Evolutionary conservation across 2,113 vertebrate genomes (phyloP).

Genomic region (Nipponia nippon): DNA sequence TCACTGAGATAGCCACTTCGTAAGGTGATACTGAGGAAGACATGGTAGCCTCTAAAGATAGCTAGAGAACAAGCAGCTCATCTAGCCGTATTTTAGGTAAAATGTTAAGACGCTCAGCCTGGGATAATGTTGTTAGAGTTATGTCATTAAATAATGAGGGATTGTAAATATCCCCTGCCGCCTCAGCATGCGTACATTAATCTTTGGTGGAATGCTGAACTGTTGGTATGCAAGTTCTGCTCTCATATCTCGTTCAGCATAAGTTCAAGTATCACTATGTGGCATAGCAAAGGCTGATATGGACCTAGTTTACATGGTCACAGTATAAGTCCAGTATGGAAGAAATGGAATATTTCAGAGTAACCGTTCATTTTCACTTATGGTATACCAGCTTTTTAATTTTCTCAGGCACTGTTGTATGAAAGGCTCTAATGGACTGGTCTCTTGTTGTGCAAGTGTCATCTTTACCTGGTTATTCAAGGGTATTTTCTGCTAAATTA

Average conservation of each 20-base stretch:
- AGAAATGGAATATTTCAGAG: not conserved
- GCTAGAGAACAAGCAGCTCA: not conserved
- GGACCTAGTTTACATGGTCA: not conserved
- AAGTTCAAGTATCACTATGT: not conserved
- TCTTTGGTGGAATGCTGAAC: not conserved
- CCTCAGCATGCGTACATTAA: rapidly evolving
- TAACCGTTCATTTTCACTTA: not conserved
- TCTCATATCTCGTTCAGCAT: not conserved
- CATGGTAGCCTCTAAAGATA: not conserved
- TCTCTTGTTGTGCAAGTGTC: not conserved
- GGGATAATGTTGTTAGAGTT: not conserved
- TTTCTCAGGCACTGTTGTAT: not conserved
- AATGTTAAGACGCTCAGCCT: not conserved
- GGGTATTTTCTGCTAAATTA: not conserved
- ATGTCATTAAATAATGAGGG: not conserved
- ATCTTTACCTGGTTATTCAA: not conserved
- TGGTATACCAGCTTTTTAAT: not conserved
- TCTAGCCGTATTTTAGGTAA: not conserved
- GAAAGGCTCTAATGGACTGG: not conserved
- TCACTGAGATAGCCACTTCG: not conserved
- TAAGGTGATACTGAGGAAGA: not conserved
- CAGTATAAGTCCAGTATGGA: not conserved
- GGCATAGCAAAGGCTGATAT: not conserved
- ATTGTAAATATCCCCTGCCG: not conserved
- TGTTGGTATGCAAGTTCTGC: not conserved